A percentile compares a stretch with the other conserved stretches of the same genome.
phyloP scores from a whole-genome alignment of 2,797 vertebrate species.

The Carduelis carduelis region DNA sequence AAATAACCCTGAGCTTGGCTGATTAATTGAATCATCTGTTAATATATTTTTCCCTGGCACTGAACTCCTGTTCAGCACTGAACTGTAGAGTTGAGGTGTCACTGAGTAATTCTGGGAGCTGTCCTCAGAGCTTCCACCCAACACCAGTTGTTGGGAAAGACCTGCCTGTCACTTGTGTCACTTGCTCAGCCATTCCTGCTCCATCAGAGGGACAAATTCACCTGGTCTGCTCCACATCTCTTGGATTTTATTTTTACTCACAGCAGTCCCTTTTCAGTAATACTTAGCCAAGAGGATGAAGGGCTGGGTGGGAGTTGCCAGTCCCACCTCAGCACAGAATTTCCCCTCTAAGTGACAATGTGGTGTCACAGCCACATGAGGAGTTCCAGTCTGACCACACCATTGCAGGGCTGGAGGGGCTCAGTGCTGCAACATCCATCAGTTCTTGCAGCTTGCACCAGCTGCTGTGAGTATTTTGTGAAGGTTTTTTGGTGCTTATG shows the following conservation, averaged over 20 bases:
- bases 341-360: background rate
- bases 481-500: background rate
- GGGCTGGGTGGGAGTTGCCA: background rate
- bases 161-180: background rate
- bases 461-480: background rate
- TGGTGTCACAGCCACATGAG: background rate
- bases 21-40: background rate
- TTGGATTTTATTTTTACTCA: background rate
- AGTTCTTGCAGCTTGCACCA: background rate
- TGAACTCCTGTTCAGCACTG: background rate
- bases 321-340: background rate
- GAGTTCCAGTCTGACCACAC: accelerated
- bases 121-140: background rate
- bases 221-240: background rate
- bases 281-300: background rate
- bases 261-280: background rate
- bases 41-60: background rate
- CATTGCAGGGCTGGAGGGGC: background rate
- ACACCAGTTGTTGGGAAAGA: background rate
- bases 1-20: background rate
- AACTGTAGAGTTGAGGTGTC: background rate
- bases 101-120: background rate
- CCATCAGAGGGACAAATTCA: background rate
- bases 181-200: background rate
- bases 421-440: background rate